These are phyloP conservation scores for Boulengeromyrus knoepffleri DNA, from an alignment of 2,113 vertebrate species.

Conservation along the genomic window DNA sequence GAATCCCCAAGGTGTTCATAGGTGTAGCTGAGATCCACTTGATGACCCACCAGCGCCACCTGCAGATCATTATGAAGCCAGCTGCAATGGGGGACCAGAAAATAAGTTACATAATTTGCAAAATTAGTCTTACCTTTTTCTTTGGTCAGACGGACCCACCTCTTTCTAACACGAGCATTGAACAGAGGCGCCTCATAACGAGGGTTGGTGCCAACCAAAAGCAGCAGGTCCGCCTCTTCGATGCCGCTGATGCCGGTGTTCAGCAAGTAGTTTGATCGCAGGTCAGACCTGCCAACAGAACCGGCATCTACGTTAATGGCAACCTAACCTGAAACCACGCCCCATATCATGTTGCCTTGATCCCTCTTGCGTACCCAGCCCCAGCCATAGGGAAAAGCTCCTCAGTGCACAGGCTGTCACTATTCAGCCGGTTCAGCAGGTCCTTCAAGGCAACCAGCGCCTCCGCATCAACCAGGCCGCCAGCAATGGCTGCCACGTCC, in stretches of 20 bases:
- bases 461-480: constrained; percentile 91
- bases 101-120: not conserved
- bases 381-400: constrained; percentile 86
- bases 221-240: constrained; percentile 84
- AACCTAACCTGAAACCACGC: not conserved
- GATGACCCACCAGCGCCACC: constrained; percentile 79
- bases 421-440: constrained; percentile 80
- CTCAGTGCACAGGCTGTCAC: constrained; percentile 87
- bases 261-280: constrained; percentile 93
- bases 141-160: constrained; percentile 53
- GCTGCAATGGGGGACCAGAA: constrained; percentile 45
- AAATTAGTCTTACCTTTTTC: not conserved
- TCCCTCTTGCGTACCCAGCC: constrained; percentile 71
- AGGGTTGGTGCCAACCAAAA: constrained; percentile 90
- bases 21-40: constrained; percentile 81
- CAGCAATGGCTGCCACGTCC: constrained; percentile 78
- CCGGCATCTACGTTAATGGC: not conserved
- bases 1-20: constrained; percentile 90
- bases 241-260: constrained; percentile 87
- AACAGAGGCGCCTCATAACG: constrained; percentile 93
- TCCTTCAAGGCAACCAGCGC: constrained; percentile 85
- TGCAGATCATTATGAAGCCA: constrained; percentile 96
- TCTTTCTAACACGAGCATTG: constrained; percentile 90
- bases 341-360: not conserved
- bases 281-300: constrained; percentile 67